Evolutionary conservation across 2,113 vertebrate species (phyloP), one percentile per base, ranked within the genome.

Genomic region (Urocitellus parryii): DNA sequence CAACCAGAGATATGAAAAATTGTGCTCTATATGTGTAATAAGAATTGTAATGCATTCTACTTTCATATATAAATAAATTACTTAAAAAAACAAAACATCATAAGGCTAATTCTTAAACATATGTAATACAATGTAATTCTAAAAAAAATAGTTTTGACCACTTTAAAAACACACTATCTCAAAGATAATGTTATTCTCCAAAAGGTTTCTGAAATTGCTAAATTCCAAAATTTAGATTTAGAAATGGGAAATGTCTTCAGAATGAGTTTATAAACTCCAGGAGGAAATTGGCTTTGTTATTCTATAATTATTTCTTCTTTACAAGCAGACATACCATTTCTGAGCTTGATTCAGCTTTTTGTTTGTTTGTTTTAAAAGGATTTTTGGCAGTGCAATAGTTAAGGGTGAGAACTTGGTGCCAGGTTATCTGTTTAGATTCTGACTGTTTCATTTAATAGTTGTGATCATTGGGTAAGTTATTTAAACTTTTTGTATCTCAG

Each of bases 211-310:
- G 7, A 24, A 88, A 82, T 58, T 6, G 10, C 61, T 65, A 65
- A 58, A 58, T 58, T 58, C 18, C 20, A 58, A 58, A 22, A 22
- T 58, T 58, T 58, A 58, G 56, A 58, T 58, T 58, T 58, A 20
- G 20, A 22, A 58, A 48, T 94, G 20, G 56, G 27, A 91, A 95
- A 74, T 76, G 51, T 17, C 27, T 88, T 95, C 27, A 70, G 90
- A 95, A 76, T 1, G 39, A 85, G 67, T 88, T 85, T 78, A 73
- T 70, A 88, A 83, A 58, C 7, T 7, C 17, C 32, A 63, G 1
- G 39, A 78, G 51, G 94, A 95, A 90, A 74, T n/a, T 17, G 61
- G 20, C 72, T 39, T 88, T 5, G 2, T 72, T 90, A 73, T 13
- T 84, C 61, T 73, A 18, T 61, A 90, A 94, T 87, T 61, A 53